phyloP scores from a whole-genome alignment of 2,113 vertebrate genomes.

The Pampusana beccarii region DNA sequence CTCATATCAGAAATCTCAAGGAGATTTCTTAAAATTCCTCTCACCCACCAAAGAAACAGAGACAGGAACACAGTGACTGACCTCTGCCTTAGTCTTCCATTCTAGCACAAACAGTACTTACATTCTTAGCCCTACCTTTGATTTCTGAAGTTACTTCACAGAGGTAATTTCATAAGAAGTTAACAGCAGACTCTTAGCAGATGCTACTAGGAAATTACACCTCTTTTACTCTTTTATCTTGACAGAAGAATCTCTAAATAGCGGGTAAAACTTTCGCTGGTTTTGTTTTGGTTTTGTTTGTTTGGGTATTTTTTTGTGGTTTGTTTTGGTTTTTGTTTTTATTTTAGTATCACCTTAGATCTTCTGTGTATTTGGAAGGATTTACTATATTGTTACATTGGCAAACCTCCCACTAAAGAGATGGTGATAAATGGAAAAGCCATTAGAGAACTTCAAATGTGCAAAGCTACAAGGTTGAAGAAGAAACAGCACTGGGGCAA shows the following conservation, averaged over 20 bases:
- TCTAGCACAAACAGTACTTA: background rate
- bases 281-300: too few species aligned
- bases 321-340: background rate
- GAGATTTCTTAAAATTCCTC: background rate
- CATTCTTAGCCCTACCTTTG: background rate
- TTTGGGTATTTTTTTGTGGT: background rate
- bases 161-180: background rate
- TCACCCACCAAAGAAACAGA: background rate
- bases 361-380: background rate
- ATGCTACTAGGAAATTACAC: background rate
- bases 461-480: background rate
- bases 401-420: background rate
- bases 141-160: background rate
- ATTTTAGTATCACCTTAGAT: background rate
- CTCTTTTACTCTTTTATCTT: background rate
- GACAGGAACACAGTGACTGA: accelerated
- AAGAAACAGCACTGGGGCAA: background rate
- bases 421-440: background rate
- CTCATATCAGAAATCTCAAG: background rate
- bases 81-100: background rate
- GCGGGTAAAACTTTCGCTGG: background rate
- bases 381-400: background rate
- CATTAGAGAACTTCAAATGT: background rate
- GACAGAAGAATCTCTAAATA: background rate
- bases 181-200: background rate